Evolutionary conservation across 2,797 vertebrate genomes (phyloP), one percentile per base, ranked within the genome.

Genomic region (Chlorospingus semifuscus): DNA sequence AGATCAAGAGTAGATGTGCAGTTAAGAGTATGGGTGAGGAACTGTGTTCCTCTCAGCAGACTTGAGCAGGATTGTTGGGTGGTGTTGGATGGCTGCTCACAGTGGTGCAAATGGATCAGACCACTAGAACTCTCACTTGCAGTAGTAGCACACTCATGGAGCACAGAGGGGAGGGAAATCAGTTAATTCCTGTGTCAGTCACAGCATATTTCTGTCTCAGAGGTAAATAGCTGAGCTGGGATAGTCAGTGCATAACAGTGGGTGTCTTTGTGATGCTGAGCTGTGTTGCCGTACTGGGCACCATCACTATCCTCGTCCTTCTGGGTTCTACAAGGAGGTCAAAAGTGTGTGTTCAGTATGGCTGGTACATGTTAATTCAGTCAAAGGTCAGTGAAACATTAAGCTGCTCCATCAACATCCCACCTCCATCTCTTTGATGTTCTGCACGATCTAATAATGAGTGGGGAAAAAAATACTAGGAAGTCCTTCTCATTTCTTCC

Each of bases 401-500:
- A 82, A 94, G 61, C 14, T 76, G 30, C 37, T 77, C 6, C 36
- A 49, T 89, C 63, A 57, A 20, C 79, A 53, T 41, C 23, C 17
- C 78, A 23, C 42, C 63, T 91, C 30, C 7, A 21, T 39, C 49
- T 88, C 36, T 88, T 90, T 80, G 30, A 36, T 94, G 30, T 87
- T 95, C 61, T 63, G 9, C 16, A 6, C 66, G 47, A 65, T 84
- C 55, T 77, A 56, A 49, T 85, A 92, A 83, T 39, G 39, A 13
- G 24, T 60, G 65, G n/a, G 7, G 2, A 2, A 1, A 53, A 75
- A 66, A 44, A 3, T 63, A 27, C 49, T 36, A 42, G 71, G 65
- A 93, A 87, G 82, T 85, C 56, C 55, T 74, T 66, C 49, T 65
- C 11, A 32, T 91, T 93, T 82, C 47, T 91, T 83, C 32, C n/a